phyloP scores from a whole-genome alignment of 2,797 vertebrate species.

The Poecilia gillii region DNA sequence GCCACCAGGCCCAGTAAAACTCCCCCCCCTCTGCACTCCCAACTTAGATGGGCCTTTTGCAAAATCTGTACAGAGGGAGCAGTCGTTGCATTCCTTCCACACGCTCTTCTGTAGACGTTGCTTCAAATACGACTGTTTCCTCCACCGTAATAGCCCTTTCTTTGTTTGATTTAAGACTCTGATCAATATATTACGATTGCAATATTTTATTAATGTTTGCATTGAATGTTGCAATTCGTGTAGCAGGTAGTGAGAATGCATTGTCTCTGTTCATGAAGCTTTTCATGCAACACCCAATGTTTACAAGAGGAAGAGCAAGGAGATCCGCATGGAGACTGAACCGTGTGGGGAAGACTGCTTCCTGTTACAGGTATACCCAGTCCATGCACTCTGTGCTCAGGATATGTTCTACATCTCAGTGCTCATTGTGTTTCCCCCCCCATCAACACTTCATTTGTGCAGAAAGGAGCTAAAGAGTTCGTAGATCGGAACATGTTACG shows the following conservation, averaged over 20 bases:
- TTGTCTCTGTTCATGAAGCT: conserved; percentile 76
- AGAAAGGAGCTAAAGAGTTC: conserved; percentile 99
- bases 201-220: neutral
- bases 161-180: conserved; percentile 2
- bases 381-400: neutral
- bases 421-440: neutral
- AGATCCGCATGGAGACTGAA: conserved; percentile 94
- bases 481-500: conserved; percentile 90
- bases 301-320: conserved; percentile 96
- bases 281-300: conserved; percentile 96
- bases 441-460: conserved; percentile 29
- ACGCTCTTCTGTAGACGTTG: conserved; percentile 98
- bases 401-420: neutral
- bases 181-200: neutral
- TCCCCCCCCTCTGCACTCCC: conserved; percentile 94
- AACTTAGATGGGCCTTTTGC: conserved; percentile 95
- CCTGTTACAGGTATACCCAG: conserved; percentile 86
- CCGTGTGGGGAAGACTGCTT: conserved; percentile 95
- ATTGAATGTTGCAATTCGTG: neutral
- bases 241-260: neutral
- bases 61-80: conserved; percentile 95
- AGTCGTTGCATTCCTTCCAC: conserved; percentile 98
- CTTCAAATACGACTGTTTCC: conserved; percentile 99
- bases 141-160: conserved; percentile 75
- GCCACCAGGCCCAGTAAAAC: conserved; percentile 86